Conservation (phyloP, 2,113 vertebrate species). For the Rhodinocichla rosea region DNA sequence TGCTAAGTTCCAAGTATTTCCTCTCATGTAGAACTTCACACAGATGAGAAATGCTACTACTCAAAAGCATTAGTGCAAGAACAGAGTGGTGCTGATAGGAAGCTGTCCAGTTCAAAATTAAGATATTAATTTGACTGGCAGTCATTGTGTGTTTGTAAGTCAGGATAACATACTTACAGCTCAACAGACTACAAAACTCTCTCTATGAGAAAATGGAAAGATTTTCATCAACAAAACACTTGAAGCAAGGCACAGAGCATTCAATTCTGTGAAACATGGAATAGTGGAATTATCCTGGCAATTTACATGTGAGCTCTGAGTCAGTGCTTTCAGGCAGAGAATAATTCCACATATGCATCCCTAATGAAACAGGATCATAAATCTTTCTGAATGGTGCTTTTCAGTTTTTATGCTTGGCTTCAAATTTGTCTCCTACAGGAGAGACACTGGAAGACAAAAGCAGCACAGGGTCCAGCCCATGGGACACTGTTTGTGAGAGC, state of each 20-base stretch:
- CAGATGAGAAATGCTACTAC: not conserved
- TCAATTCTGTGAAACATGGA: not conserved
- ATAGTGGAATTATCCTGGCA: slow-evolving; percentile 3
- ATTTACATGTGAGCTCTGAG: slow-evolving; percentile 46
- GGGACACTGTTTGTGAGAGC: not conserved
- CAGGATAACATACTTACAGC: not conserved
- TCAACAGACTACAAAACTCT: not conserved
- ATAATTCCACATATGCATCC: slow-evolving; percentile 6
- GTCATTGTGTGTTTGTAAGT: not conserved
- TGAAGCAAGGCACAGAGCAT: not conserved
- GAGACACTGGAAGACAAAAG: not conserved
- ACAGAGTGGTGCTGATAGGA: not conserved
- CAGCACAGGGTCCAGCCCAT: not conserved
- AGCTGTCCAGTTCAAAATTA: not conserved
- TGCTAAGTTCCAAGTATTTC: not conserved
- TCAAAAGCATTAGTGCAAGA: not conserved
- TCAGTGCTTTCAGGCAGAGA: slow-evolving; percentile 20
- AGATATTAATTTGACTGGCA: not conserved
- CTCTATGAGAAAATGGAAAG: not conserved
- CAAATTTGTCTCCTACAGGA: not conserved
- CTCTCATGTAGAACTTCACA: not conserved
- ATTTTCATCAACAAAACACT: not conserved
- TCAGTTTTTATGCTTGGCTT: not conserved
- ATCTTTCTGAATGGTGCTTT: slow-evolving; percentile 13
- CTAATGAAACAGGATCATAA: slow-evolving; percentile 18